Evolutionary conservation across 2,113 vertebrate genomes (phyloP), one percentile per base, ranked within the genome.

Genomic region (Rhabdornis inornatus): DNA sequence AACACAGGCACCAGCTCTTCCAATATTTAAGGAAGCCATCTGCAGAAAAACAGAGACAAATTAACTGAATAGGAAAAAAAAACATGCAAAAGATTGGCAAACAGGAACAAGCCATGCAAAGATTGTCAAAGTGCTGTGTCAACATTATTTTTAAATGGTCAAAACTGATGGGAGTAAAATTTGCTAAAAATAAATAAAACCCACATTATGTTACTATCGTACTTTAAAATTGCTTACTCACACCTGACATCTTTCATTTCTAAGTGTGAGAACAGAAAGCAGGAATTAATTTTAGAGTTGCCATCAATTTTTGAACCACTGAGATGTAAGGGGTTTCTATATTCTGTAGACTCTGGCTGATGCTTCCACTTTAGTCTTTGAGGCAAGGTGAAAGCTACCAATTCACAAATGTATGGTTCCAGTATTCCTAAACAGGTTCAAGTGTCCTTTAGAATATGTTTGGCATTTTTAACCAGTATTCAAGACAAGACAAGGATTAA

Each of bases 11-110:
- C 98, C 98, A 47, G 98, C 98, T 97, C 98, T 97, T 80, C 98
- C 98, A 77, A 98, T 98, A 89, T 98, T 98, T 97, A 98, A 90
- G 60, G 98, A 98, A 69, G 98, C 98, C 98, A 98, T 98, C 98
- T 98, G 96, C 92, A 91, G 55, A 90, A 89, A 95, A 95, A 88
- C 49, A 61, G 50, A 94, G 44, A 74, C 17, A 90, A 92, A 52
- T 94, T 59, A 91, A 71, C 4, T 79, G 30, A 90, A 86, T 8
- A 75, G n/a, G 56, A 89, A 37, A 25, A 40, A 40, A 68, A 85
- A 10, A 5, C 23, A 90, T 24, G 13, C 25, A 52, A 71, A 72
- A 37, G 30, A 64, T 18, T 64, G 30, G 16, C 35, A 49, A 63
- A 59, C 14, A 69, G 35, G 24, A 59, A 18, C n/a, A 82, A 87